Evolutionary conservation across 2,888 invertebrate species (phyloP).

Genomic region (Agonopterix heracliana): DNA sequence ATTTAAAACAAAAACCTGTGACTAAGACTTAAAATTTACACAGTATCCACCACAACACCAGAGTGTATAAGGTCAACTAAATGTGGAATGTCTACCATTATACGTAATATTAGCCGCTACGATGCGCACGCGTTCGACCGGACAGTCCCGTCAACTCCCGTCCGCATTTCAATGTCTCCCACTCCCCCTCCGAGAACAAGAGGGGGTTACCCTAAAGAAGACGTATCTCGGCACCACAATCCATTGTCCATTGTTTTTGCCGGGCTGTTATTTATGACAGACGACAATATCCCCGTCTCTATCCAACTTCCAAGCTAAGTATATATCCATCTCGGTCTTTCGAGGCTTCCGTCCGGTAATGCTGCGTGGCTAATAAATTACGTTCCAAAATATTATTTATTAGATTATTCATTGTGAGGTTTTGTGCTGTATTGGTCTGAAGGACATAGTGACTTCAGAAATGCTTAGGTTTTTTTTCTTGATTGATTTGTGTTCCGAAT

Average conservation of each 20-base stretch:
- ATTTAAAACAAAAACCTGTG: too few species aligned
- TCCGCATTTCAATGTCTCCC: slow-evolving; percentile 24
- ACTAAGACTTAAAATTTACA: too few species aligned
- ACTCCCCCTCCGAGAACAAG: slow-evolving; percentile 7
- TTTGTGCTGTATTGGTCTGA: slow-evolving; percentile 67
- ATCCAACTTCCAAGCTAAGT: slow-evolving; percentile 27
- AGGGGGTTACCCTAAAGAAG: slow-evolving; percentile 56
- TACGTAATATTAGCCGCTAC: slow-evolving; percentile 7
- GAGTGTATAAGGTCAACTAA: too few species aligned
- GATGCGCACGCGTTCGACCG: slow-evolving; percentile 38
- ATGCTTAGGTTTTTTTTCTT: slow-evolving; percentile 30
- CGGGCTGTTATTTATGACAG: slow-evolving; percentile 70
- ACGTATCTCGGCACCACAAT: slow-evolving; percentile 68
- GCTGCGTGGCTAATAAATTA: slow-evolving; percentile 66
- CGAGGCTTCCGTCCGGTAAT: slow-evolving; percentile 68
- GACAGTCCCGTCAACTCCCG: slow-evolving; percentile 21
- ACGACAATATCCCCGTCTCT: slow-evolving; percentile 49
- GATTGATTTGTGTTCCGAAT: slow-evolving; percentile 60
- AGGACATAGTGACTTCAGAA: slow-evolving; percentile 49
- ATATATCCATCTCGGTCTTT: slow-evolving; percentile 32
- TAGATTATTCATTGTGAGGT: slow-evolving; percentile 69
- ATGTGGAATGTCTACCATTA: too few species aligned
- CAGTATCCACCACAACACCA: too few species aligned
- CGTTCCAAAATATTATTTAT: slow-evolving; percentile 72
- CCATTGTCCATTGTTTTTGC: slow-evolving; percentile 77